Evolutionary conservation across 2,113 vertebrate species (phyloP).

Genomic region (Corynorhinus townsendii): DNA sequence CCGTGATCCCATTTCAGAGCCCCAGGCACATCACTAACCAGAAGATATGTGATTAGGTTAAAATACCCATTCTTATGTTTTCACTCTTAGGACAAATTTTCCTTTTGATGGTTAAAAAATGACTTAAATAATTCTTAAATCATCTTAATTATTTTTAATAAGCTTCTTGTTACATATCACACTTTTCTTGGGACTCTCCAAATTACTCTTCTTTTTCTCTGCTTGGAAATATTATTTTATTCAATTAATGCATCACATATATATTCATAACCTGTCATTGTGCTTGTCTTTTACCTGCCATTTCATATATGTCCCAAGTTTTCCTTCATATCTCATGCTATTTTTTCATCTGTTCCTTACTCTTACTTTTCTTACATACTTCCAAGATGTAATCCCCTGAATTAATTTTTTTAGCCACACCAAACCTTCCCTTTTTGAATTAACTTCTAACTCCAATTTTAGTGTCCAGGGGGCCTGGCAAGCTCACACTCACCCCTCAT

Average conservation of each 20-base stretch:
- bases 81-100: not conserved
- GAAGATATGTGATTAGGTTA: not conserved
- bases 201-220: not conserved
- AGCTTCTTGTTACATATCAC: not conserved
- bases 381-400: not conserved
- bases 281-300: not conserved
- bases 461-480: accelerated
- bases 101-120: not conserved
- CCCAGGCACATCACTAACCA: not conserved
- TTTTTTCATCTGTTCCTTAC: not conserved
- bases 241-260: not conserved
- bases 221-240: not conserved
- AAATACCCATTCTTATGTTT: not conserved
- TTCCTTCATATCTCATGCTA: not conserved
- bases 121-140: not conserved
- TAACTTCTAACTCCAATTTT: not conserved
- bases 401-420: not conserved
- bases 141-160: not conserved
- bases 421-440: not conserved
- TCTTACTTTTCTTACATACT: not conserved
- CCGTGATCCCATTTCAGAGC: not conserved
- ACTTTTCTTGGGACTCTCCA: not conserved
- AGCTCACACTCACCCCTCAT: slow-evolving; percentile 52
- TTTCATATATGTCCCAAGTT: too few relatives aligned
- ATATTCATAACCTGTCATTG: not conserved